Conservation (phyloP, 2,797 vertebrate genomes). For the Liparis tanakae region DNA sequence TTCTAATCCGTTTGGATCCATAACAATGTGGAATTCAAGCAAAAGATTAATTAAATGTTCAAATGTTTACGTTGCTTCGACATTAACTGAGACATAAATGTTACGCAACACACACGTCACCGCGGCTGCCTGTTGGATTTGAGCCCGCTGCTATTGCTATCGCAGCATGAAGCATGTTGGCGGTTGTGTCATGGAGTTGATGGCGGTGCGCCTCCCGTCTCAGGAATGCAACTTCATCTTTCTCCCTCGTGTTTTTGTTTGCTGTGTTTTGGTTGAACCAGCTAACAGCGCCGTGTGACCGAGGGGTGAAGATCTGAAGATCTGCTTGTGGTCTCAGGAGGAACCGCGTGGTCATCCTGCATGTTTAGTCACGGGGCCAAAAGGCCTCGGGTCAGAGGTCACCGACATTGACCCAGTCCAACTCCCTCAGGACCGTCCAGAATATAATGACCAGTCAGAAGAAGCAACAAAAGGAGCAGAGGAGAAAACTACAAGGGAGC, state of each 20-base stretch:
- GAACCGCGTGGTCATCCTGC: slow-evolving; percentile 7
- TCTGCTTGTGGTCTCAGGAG: slow-evolving; percentile 13
- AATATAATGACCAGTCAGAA: slow-evolving; percentile 23
- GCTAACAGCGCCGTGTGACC: not conserved
- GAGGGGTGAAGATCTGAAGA: not conserved
- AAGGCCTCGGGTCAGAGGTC: slow-evolving; percentile 33
- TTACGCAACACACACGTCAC: not conserved
- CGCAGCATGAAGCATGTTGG: not conserved
- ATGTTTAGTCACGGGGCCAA: slow-evolving; percentile 38
- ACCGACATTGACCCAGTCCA: slow-evolving; percentile 55
- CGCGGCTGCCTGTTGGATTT: not conserved
- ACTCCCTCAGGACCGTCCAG: slow-evolving; percentile 54
- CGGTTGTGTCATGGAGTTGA: not conserved
- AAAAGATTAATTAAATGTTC: not conserved
- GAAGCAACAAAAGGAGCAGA: slow-evolving; percentile 20
- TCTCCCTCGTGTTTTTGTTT: not conserved
- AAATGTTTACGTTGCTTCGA: not conserved
- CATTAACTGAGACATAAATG: not conserved
- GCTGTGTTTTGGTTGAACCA: not conserved
- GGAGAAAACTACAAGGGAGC: not conserved
- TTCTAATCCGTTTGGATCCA: not conserved
- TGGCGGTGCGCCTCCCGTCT: not conserved
- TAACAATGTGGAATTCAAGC: not conserved
- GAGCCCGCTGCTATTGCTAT: too few species aligned
- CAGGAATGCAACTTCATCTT: not conserved